Conservation (phyloP, 1,140 invertebrate species). For the Drosophila pachea region DNA sequence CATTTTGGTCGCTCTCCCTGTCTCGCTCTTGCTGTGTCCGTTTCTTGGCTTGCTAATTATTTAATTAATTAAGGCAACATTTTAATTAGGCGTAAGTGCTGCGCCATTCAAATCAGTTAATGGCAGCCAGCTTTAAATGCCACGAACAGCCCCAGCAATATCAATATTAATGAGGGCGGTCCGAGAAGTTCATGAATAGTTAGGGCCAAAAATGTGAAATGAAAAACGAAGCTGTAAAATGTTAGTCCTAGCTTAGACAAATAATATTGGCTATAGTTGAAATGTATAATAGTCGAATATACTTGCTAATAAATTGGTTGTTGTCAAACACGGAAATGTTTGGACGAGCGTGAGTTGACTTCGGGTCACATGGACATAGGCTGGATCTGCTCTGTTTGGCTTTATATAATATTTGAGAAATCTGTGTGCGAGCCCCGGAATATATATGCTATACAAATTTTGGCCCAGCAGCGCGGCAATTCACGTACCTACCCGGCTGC, state of each 20-base stretch:
- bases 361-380: not conserved
- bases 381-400: not conserved
- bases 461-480: not conserved
- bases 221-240: not conserved
- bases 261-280: not conserved
- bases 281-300: not conserved
- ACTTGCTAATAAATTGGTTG: too few species aligned
- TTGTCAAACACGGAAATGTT: too few species aligned
- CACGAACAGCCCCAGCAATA: constrained; percentile 22
- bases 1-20: too few species aligned
- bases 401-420: constrained; percentile 3
- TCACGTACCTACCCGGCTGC: constrained; percentile 18
- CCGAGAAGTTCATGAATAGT: constrained; percentile 2
- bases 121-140: constrained; percentile 62
- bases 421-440: not conserved
- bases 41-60: constrained; percentile 49
- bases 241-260: too few species aligned
- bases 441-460: not conserved
- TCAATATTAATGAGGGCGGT: constrained; percentile 33
- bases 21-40: not conserved
- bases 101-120: constrained; percentile 63
- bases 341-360: too few species aligned
- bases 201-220: not conserved
- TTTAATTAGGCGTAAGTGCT: constrained; percentile 75
- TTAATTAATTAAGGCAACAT: constrained; percentile 73